Percentiles rank a stretch among this genome's conserved stretches.
Evolutionary conservation across 2,888 invertebrate species (phyloP).

Genomic region (Drosophila melanosoma): DNA sequence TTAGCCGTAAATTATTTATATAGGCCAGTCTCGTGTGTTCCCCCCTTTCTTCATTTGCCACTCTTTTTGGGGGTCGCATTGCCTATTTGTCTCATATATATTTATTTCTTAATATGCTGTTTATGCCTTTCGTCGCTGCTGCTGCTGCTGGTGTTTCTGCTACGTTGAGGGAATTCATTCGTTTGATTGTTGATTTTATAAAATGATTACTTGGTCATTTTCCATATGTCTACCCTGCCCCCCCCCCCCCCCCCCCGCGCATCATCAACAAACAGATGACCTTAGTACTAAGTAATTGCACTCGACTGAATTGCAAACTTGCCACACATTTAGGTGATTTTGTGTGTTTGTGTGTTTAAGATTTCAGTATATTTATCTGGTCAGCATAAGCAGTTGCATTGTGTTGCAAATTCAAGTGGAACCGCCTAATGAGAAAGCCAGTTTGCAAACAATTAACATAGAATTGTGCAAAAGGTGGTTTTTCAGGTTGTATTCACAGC

Average conservation of each 20-base stretch:
- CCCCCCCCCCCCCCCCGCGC: no score
- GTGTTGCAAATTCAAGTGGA: neutral
- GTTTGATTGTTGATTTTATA: slow-evolving; percentile 58
- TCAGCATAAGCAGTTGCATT: neutral
- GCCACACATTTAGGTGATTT: slow-evolving; percentile 8
- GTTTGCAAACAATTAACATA: neutral
- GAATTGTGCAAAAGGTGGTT: neutral
- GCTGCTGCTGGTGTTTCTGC: slow-evolving; percentile 28
- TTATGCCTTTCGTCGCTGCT: slow-evolving; percentile 60
- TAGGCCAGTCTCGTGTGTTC: slow-evolving; percentile 36
- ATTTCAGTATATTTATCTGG: slow-evolving; percentile 8
- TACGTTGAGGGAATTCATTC: slow-evolving; percentile 50
- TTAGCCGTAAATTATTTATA: slow-evolving; percentile 68
- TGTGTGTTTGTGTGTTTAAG: neutral
- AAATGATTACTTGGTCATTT: slow-evolving; percentile 75
- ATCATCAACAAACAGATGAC: slow-evolving; percentile 28
- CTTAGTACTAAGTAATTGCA: slow-evolving; percentile 60
- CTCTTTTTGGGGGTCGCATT: slow-evolving; percentile 9
- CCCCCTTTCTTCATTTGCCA: slow-evolving; percentile 10
- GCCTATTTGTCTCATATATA: slow-evolving; percentile 51
- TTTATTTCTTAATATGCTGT: slow-evolving; percentile 73
- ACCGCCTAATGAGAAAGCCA: neutral
- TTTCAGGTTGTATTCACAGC: neutral
- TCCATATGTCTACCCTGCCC: slow-evolving; percentile 47
- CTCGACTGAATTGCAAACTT: slow-evolving; percentile 65